Evolutionary conservation across 2,797 vertebrate species (phyloP).

Genomic region (Urosaurus nigricauda): DNA sequence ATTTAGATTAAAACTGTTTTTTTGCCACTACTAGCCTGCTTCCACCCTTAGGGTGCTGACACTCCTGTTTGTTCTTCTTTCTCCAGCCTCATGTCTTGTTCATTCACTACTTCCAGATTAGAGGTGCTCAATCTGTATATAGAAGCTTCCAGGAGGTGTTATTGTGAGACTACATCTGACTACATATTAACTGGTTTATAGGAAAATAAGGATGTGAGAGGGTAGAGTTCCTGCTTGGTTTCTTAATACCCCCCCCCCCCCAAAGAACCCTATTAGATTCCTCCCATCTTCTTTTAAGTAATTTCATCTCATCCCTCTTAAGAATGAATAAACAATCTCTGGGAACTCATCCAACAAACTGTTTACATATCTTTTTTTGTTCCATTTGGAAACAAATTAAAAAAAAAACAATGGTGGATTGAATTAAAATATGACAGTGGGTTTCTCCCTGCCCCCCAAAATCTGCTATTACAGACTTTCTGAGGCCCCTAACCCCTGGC

Average conservation of each 20-base stretch:
- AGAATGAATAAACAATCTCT: not conserved
- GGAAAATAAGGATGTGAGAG: not conserved
- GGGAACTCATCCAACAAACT: not conserved
- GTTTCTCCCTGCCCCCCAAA: not conserved
- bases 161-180: not conserved
- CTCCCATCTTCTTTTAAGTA: not conserved
- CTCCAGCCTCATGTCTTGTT: too few relatives aligned
- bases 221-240: not conserved
- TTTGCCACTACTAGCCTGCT: too few relatives aligned
- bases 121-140: not conserved
- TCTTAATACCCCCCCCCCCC: not conserved
- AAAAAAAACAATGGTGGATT: not conserved
- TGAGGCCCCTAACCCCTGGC: not conserved
- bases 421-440: not conserved
- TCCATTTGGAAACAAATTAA: not conserved
- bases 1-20: not conserved
- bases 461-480: not conserved
- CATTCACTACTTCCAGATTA: too few relatives aligned
- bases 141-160: not conserved
- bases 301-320: not conserved
- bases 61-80: too few relatives aligned
- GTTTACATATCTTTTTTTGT: not conserved
- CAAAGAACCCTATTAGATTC: not conserved
- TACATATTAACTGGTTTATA: not conserved
- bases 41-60: too few relatives aligned